phyloP scores from a whole-genome alignment of 37 sponge, comb jelly and placozoan genomes.

The Mnemiopsis leidyi region DNA sequence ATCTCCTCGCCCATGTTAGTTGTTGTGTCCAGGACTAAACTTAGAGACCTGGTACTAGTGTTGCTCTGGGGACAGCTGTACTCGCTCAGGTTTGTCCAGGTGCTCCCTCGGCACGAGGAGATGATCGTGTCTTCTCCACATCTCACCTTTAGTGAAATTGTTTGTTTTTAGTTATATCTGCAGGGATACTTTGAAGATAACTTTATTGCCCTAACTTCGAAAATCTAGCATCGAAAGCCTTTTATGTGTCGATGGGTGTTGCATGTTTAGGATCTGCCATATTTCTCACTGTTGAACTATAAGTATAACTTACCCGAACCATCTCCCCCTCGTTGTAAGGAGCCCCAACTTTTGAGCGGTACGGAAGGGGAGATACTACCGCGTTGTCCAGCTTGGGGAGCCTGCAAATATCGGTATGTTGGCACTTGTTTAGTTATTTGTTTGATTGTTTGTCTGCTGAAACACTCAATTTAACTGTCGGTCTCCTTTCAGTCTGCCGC shows the following conservation, averaged over 20 bases:
- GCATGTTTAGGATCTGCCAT: too few species aligned
- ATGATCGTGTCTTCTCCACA: conserved; percentile 7
- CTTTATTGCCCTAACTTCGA: too few species aligned
- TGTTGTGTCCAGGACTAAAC: conserved; percentile 19
- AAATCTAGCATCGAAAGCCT: too few species aligned
- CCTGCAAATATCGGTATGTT: neutral
- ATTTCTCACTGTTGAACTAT: too few species aligned
- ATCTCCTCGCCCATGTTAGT: conserved; percentile 30
- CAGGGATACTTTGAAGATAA: too few species aligned
- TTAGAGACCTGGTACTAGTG: neutral
- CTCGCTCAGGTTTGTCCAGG: conserved; percentile 61
- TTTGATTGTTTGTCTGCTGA: too few species aligned
- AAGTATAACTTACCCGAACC: conserved; percentile 17
- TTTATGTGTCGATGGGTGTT: too few species aligned
- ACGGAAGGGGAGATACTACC: neutral
- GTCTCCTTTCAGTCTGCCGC: too few species aligned
- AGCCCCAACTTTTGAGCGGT: neutral
- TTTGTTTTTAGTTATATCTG: too few species aligned
- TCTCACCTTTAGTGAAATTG: neutral
- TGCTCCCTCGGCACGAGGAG: conserved; percentile 8
- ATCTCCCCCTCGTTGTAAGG: conserved; percentile 24
- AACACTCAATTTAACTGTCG: too few species aligned
- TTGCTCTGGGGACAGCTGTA: conserved; percentile 4
- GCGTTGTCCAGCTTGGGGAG: neutral
- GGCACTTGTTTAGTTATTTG: too few species aligned